Evolutionary conservation across 1,140 invertebrate species (phyloP), one percentile per base, ranked within the genome.

Genomic region (Eciton burchellii): DNA sequence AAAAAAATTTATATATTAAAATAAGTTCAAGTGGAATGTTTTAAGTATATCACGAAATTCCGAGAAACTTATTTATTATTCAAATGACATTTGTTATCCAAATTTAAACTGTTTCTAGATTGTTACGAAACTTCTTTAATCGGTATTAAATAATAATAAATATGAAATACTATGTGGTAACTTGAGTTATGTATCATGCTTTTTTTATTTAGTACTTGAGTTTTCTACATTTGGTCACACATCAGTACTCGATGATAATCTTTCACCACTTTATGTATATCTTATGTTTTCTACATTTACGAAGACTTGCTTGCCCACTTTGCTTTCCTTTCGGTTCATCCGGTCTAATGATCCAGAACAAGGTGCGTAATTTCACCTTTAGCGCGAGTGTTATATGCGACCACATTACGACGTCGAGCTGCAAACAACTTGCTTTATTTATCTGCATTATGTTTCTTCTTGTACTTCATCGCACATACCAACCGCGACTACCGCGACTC

Each of bases 391-490:
- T 29, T 52, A 6, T 6, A 35, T 6, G 60, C 52, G 74, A 49
- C 62, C 70, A 49, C 70, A 26, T 82, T 85, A 85, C 47, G 81
- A 85, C 56, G 70, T 73, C 72, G 54, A 82, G 56, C 56, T 84
- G 57, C 68, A 82, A 87, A 57, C 70, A 81, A 81, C 82, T 84
- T 68, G 71, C 70, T 88, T 87, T 88, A 87, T 87, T 82, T 84
- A 88, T 63, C 81, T 29, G 57, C 45, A 65, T 26, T 71, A 74
- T 63, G 76, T 65, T 74, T 63, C 82, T 87, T 87, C 57, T 86
- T 73, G 65, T 71, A 52, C 84, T 54, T 62, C 79, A 71, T 47
- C 57, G 63, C 63, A 79, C 76, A 76, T 76, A 85, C 84, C 65
- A 70, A 62, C 72, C 59, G 19, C 54, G 66, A 81, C 66, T 83